Conservation (phyloP, 2,797 vertebrate species). For the Pseudochaenichthys georgianus region DNA sequence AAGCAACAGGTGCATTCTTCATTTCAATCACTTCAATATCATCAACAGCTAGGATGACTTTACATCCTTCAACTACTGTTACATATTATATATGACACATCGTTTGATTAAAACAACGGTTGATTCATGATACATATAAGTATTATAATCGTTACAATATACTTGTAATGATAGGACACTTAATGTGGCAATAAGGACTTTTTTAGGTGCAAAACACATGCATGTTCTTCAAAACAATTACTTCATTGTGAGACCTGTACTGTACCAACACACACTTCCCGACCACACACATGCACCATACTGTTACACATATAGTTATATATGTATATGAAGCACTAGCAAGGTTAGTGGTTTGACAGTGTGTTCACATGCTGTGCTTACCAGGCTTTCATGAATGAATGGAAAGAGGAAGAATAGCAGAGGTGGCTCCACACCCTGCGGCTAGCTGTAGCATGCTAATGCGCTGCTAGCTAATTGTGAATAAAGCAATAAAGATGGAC, state of each 20-base stretch:
- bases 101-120: neutral
- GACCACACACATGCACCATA: too few species aligned
- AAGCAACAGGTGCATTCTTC: conserved; percentile 2
- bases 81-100: neutral
- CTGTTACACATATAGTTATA: too few species aligned
- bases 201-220: neutral
- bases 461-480: neutral
- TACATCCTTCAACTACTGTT: conserved; percentile 1
- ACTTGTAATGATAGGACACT: neutral
- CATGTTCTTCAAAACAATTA: neutral
- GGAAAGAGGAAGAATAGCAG: neutral
- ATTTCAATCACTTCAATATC: neutral
- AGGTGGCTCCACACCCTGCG: neutral
- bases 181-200: neutral
- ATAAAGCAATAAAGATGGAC: too few species aligned
- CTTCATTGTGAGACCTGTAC: neutral
- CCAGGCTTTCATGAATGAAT: neutral
- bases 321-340: too few species aligned
- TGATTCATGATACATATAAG: neutral
- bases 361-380: neutral
- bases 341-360: neutral
- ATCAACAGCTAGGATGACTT: neutral
- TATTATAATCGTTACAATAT: neutral
- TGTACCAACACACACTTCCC: too few species aligned
- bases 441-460: conserved; percentile 3